Evolutionary conservation across 2,113 vertebrate species (phyloP).

Genomic region (Neomonachus schauinslandi): DNA sequence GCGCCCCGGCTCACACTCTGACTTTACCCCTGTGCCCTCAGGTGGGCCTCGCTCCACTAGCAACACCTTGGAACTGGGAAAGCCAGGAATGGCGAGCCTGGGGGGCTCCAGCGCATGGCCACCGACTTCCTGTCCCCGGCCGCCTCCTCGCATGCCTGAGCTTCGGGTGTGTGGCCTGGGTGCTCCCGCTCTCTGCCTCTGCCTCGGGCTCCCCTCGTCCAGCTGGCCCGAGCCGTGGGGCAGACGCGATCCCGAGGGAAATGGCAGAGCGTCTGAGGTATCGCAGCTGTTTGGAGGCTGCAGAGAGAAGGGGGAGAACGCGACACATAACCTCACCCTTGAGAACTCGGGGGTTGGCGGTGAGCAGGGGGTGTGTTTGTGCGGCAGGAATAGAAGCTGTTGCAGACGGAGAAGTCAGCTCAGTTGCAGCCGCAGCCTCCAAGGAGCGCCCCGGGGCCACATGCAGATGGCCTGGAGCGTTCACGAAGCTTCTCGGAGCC

Average conservation of each 20-base stretch:
- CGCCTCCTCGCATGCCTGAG: rapidly evolving
- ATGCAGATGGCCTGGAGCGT: rapidly evolving
- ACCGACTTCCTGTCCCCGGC: rapidly evolving
- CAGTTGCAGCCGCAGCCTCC: background rate
- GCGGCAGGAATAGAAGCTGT: background rate
- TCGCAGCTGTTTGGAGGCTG: background rate
- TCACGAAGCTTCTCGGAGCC: no score
- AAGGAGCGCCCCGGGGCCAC: rapidly evolving
- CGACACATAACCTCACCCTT: rapidly evolving
- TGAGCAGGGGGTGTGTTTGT: no score
- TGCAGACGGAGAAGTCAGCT: rapidly evolving
- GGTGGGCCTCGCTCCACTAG: background rate
- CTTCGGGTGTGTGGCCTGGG: no score
- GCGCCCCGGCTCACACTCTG: rapidly evolving
- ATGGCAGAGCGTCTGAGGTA: no score
- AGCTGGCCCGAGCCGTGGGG: rapidly evolving
- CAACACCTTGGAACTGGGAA: no score
- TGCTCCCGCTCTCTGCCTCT: rapidly evolving
- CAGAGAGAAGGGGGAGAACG: rapidly evolving
- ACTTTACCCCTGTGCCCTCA: no score
- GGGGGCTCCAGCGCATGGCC: rapidly evolving
- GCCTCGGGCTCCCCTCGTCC: rapidly evolving
- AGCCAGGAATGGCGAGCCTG: rapidly evolving
- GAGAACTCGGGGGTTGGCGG: rapidly evolving
- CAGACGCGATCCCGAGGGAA: background rate